Evolutionary conservation across 2,797 vertebrate species (phyloP).

Genomic region (Rousettus madagascariensis): DNA sequence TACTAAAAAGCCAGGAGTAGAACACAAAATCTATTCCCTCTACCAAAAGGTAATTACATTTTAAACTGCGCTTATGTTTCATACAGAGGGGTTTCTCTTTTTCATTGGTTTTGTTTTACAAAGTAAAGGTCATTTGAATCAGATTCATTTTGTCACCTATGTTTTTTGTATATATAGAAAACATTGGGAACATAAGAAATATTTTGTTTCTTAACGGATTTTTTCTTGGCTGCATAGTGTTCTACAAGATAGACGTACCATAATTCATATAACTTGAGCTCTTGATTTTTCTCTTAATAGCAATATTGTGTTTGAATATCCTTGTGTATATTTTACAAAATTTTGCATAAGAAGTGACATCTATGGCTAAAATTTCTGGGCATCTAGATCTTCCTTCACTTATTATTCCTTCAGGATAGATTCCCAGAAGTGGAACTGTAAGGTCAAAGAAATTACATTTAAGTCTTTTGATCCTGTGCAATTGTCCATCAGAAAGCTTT

Average conservation of each 20-base stretch:
- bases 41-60: not conserved
- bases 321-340: not conserved
- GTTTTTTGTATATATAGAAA: not conserved
- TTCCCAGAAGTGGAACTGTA: not conserved
- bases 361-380: not conserved
- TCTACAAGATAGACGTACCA: not conserved
- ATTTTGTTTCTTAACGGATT: not conserved
- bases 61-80: not conserved
- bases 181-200: not conserved
- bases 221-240: not conserved
- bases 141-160: not conserved
- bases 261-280: not conserved
- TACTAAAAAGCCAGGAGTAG: not conserved
- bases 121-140: not conserved
- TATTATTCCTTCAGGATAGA: conserved; percentile 28
- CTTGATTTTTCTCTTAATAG: not conserved
- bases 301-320: not conserved
- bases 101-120: not conserved
- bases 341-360: not conserved
- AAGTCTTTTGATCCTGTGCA: not conserved
- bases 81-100: not conserved
- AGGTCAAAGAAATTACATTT: not conserved
- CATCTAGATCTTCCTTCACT: not conserved
- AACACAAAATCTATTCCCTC: not conserved
- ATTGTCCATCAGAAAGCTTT: not conserved